A percentile compares a stretch with the other conserved stretches of the same genome.
These are phyloP conservation scores for Lepidocolaptes lacrymiger DNA, from an alignment of 2,797 vertebrate genomes.

Conservation along the genomic window DNA sequence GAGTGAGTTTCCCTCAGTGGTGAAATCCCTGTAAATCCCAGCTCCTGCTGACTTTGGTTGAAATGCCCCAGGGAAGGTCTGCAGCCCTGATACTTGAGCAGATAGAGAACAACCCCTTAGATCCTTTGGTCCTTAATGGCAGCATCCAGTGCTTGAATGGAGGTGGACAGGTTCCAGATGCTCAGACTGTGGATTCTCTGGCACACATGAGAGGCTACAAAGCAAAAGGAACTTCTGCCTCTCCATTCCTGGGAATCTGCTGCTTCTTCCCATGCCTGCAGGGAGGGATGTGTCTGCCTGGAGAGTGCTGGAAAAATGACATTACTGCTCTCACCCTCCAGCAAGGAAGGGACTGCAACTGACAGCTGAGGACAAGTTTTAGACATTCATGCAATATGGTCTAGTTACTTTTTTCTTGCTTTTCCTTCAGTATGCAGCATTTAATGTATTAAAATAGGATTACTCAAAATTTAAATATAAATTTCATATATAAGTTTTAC, in stretches of 20 bases:
- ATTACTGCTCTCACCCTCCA: background rate
- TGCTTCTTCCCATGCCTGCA: accelerated
- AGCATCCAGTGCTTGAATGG: background rate
- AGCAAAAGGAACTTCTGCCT: background rate
- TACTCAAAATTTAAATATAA: background rate
- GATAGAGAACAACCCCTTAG: background rate
- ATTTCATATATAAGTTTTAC: background rate
- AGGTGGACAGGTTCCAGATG: background rate
- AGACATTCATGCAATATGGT: background rate
- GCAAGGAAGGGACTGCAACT: background rate
- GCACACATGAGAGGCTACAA: background rate
- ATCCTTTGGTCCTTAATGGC: background rate
- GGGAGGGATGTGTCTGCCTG: background rate
- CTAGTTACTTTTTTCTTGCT: background rate
- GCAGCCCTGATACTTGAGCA: background rate
- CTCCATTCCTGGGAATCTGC: background rate
- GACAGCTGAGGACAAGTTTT: background rate
- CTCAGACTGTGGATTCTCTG: background rate
- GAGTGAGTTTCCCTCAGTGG: background rate
- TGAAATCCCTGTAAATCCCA: background rate
- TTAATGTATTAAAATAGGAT: background rate
- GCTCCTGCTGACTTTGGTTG: background rate
- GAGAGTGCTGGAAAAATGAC: background rate
- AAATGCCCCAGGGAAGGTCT: background rate
- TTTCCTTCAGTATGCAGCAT: background rate